These are phyloP conservation scores for Pinctada fucata DNA, from an alignment of 2,888 invertebrate species.

Conservation along the genomic window DNA sequence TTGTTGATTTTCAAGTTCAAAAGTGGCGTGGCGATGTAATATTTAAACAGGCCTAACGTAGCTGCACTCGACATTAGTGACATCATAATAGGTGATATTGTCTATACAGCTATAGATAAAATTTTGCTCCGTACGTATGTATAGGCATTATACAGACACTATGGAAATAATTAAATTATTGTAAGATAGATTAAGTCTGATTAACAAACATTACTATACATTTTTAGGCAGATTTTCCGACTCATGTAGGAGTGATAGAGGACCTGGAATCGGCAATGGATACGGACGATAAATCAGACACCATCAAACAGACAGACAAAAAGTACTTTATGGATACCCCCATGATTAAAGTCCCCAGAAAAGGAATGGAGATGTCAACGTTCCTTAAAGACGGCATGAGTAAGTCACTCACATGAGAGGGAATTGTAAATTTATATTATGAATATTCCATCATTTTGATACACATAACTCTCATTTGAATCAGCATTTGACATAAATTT, in stretches of 20 bases:
- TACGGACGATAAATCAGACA: conserved; percentile 64
- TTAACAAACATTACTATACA: neutral
- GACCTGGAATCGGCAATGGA: conserved; percentile 80
- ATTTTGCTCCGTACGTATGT: too few species aligned
- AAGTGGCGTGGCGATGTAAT: too few species aligned
- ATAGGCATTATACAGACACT: too few species aligned
- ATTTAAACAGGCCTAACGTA: too few species aligned
- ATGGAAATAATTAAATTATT: too few species aligned
- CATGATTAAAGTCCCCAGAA: conserved; percentile 91
- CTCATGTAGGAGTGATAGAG: conserved; percentile 88
- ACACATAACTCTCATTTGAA: too few species aligned
- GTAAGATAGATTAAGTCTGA: too few species aligned
- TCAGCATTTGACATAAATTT: too few species aligned
- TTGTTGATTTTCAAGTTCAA: too few species aligned
- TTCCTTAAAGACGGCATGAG: conserved; percentile 99
- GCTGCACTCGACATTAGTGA: too few species aligned
- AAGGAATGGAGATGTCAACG: conserved; percentile 89
- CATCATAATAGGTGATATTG: too few species aligned
- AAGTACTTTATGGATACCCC: conserved; percentile 92
- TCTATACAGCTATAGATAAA: too few species aligned
- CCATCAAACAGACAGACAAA: conserved; percentile 66
- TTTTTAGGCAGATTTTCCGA: conserved; percentile 90
- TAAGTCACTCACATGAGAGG: conserved; percentile 57
- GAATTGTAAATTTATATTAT: neutral
- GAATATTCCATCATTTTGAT: neutral